Evolutionary conservation across 2,888 invertebrate species (phyloP), one percentile per base, ranked within the genome.

Genomic region (Thera britannica): DNA sequence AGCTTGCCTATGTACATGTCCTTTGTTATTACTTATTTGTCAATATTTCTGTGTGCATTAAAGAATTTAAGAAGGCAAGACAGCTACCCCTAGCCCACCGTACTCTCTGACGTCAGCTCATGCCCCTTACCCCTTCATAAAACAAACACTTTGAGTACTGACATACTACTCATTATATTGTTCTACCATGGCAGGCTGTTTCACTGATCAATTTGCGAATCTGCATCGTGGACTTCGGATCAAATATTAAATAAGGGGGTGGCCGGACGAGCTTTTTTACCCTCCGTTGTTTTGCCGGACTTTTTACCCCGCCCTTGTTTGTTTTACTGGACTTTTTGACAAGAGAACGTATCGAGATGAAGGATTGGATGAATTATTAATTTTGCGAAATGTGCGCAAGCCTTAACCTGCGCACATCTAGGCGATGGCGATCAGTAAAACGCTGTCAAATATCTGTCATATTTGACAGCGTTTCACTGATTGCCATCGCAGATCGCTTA

Each of bases 251-350:
- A 12, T 46, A 59, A 12, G 44, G 52, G 61, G 65, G 59, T 52
- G 62, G 54, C 9, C 54, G 63, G 63, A 51, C 56, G 38, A 44
- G 12, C 38, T 51, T 44, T 58, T 68, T 58, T 61, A 62, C 68
- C 68, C 68, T 69, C 59, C 38, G 62, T 62, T 62, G 59, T 68
- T 58, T 65, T 58, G 54, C 52, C 11, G 65, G 59, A 59, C 56
- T 59, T 66, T 63, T 56, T 56, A 49, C 8, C 12, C 44, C 44
- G 3, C 64, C 71, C 62, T 36, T 67, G 59, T 71, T 71, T 70
- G 67, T 73, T 72, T 70, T 68, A 55, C 48, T 65, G 71, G 56
- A 66, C 64, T 72, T 67, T 74, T 72, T 67, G 62, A 60, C 61
- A 65, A 57, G 65, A 54, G 59, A 54, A 58, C 57, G 72, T 73